A percentile compares a stretch with the other conserved stretches of the same genome.
Evolutionary conservation across 2,113 vertebrate species (phyloP).

Genomic region (Micronisus gabar): DNA sequence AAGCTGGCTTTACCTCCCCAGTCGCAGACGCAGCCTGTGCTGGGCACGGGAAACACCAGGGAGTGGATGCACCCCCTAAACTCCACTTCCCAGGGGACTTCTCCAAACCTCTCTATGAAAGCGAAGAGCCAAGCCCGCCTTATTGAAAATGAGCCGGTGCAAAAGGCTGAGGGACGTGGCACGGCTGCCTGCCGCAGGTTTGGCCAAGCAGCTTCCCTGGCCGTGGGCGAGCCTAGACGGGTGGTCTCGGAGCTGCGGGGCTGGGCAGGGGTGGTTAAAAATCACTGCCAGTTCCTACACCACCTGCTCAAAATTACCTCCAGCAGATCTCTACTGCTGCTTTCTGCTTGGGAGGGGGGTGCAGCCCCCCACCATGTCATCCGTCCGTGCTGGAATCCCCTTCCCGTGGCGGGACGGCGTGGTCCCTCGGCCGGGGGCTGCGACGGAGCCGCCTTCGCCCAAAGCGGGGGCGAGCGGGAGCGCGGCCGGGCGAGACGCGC

Average conservation of each 20-base stretch:
- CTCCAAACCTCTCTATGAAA: not conserved
- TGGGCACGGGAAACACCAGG: not conserved
- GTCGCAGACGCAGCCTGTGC: not conserved
- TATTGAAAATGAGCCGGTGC: accelerated
- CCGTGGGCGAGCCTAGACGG: accelerated
- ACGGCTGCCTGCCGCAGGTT: not conserved
- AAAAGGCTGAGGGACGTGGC: not conserved
- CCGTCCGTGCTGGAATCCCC: not conserved
- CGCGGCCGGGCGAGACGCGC: accelerated
- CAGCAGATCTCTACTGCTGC: not conserved
- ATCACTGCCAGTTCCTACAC: not conserved
- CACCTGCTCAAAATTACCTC: not conserved
- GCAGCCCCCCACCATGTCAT: not conserved
- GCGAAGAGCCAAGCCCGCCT: not conserved
- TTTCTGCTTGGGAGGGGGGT: not conserved
- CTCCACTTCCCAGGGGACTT: not conserved
- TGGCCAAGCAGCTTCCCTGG: not conserved
- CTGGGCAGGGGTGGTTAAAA: not conserved
- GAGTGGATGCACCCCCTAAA: too few species aligned
- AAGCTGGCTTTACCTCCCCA: not conserved
- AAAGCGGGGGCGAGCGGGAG: not conserved
- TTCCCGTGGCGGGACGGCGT: accelerated
- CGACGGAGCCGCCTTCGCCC: accelerated
- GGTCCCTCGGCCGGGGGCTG: not conserved
- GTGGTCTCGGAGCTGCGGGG: not conserved